Conservation (phyloP, 1,140 invertebrate species). For the Condylostylus longicornis region DNA sequence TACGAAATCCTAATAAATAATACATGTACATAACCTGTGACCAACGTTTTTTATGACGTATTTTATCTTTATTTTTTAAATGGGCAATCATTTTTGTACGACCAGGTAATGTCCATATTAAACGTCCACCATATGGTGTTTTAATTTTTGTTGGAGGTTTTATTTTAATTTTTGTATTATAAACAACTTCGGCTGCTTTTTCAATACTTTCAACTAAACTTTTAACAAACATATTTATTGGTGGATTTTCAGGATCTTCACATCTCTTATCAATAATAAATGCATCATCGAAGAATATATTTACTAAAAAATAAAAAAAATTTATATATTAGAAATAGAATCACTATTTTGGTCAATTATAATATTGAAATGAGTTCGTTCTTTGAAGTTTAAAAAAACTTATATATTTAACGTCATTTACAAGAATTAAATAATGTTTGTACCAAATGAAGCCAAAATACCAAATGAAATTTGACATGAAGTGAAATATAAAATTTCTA, state of each 20-base stretch:
- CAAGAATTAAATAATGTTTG: too few relatives aligned
- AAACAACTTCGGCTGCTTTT: slow-evolving; percentile 57
- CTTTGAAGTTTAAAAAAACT: too few relatives aligned
- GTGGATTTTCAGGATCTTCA: slow-evolving; percentile 52
- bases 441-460: too few relatives aligned
- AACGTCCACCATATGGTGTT: slow-evolving; percentile 75
- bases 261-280: slow-evolving; percentile 41
- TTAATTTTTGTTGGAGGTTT: slow-evolving; percentile 56
- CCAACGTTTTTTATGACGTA: slow-evolving; percentile 70
- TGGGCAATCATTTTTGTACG: slow-evolving; percentile 74
- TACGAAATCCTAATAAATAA: slow-evolving; percentile 66
- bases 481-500: too few relatives aligned
- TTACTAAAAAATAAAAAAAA: slow-evolving; percentile 41
- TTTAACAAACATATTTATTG: slow-evolving; percentile 71
- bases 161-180: slow-evolving; percentile 50
- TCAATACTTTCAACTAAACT: slow-evolving; percentile 59
- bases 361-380: too few relatives aligned
- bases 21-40: slow-evolving; percentile 92
- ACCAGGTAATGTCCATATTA: slow-evolving; percentile 74
- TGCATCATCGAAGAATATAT: slow-evolving; percentile 87
- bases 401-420: too few relatives aligned
- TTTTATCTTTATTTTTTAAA: slow-evolving; percentile 77
- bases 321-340: too few relatives aligned
- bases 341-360: too few relatives aligned
- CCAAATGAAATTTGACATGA: too few relatives aligned